A percentile compares a stretch with the other conserved stretches of the same genome.
Conservation (phyloP, 2,888 invertebrate genomes). For the Lomographa bimaculata region DNA sequence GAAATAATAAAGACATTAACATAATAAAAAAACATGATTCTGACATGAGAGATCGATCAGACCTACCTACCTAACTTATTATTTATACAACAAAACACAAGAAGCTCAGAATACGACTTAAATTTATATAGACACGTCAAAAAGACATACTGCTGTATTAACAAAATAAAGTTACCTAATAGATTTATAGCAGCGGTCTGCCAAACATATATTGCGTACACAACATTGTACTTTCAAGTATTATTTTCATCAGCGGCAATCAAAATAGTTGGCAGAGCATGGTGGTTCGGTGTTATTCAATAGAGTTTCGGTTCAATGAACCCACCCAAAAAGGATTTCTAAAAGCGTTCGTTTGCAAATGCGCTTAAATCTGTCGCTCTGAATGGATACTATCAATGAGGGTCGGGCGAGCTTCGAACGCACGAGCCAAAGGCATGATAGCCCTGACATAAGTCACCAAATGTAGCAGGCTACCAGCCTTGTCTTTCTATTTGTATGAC, state of each 20-base stretch:
- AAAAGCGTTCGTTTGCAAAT: slow-evolving; percentile 54
- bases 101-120: too few relatives aligned
- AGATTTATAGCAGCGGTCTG: slow-evolving; percentile 34
- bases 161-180: slow-evolving; percentile 36
- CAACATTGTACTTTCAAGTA: slow-evolving; percentile 24
- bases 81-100: too few relatives aligned
- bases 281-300: slow-evolving; percentile 43
- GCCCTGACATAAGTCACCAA: slow-evolving; percentile 80
- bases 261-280: slow-evolving; percentile 44
- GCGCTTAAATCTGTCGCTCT: slow-evolving; percentile 47
- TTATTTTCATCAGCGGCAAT: slow-evolving; percentile 37
- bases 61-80: too few relatives aligned
- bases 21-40: too few relatives aligned
- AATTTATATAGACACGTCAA: slow-evolving; percentile 34
- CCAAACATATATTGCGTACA: slow-evolving; percentile 32
- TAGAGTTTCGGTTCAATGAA: slow-evolving; percentile 54
- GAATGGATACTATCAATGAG: slow-evolving; percentile 56
- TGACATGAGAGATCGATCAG: too few relatives aligned
- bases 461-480: slow-evolving; percentile 76
- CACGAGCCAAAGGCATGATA: slow-evolving; percentile 57
- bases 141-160: slow-evolving; percentile 39
- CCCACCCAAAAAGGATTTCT: slow-evolving; percentile 51
- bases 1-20: slow-evolving; percentile 30
- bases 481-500: slow-evolving; percentile 70
- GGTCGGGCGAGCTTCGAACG: slow-evolving; percentile 43